Conservation (phyloP, 2,113 vertebrate species). For the Hemicordylus capensis region DNA sequence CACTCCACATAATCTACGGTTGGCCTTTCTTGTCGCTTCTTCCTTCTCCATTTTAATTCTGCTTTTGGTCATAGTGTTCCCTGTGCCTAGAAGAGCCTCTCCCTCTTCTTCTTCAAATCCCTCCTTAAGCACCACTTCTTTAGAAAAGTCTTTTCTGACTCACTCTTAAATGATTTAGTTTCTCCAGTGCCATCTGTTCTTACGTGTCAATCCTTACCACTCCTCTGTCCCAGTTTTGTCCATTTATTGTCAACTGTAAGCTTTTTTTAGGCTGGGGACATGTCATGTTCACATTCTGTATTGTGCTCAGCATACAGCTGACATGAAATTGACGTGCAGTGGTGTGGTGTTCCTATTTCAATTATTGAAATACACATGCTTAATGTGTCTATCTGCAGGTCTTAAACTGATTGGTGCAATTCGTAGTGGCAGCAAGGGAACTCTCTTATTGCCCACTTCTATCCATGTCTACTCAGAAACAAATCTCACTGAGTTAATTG, state of each 20-base stretch:
- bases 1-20: neutral
- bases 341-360: neutral
- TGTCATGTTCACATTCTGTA: neutral
- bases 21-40: neutral
- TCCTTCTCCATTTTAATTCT: neutral
- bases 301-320: neutral
- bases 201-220: neutral
- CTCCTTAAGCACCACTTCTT: neutral
- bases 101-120: neutral
- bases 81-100: neutral
- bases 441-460: neutral
- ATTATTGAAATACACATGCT: neutral
- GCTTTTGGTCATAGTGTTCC: neutral
- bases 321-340: neutral
- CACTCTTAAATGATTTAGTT: neutral
- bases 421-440: neutral
- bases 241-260: neutral
- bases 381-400: no score
- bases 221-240: neutral
- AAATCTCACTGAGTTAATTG: neutral
- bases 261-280: neutral
- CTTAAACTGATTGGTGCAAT: no score
- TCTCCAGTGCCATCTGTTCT: neutral
- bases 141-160: neutral
- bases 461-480: neutral